phyloP scores from a whole-genome alignment of 2,797 vertebrate genomes.

The Pempheris klunzingeri region DNA sequence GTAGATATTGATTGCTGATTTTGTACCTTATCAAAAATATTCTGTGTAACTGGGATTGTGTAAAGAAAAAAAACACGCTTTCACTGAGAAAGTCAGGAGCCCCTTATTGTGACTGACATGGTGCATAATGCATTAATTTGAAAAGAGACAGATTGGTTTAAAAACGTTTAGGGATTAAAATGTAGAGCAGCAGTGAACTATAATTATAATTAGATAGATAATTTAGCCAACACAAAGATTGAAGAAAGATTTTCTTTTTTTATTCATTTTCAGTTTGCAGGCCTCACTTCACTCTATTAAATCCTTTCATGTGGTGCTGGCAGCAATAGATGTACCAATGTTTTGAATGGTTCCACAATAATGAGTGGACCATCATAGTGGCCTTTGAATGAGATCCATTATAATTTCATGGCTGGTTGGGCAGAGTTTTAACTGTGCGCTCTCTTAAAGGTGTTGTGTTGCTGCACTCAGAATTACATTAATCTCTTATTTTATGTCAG shows the following conservation, averaged over 20 bases:
- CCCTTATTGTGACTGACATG: slow-evolving; percentile 8
- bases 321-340: slow-evolving; percentile 58
- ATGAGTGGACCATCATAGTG: slow-evolving; percentile 63
- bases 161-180: slow-evolving; percentile 19
- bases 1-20: not conserved
- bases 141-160: slow-evolving; percentile 19
- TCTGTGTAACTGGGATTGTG: not conserved
- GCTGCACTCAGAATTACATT: slow-evolving; percentile 73
- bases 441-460: slow-evolving; percentile 71
- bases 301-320: slow-evolving; percentile 61
- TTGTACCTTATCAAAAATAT: not conserved
- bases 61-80: not conserved
- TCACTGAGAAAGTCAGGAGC: not conserved
- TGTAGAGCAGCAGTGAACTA: slow-evolving; percentile 5
- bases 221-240: slow-evolving; percentile 20
- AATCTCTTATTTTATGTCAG: slow-evolving; percentile 43
- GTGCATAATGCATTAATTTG: slow-evolving; percentile 22
- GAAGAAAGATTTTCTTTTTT: slow-evolving; percentile 24
- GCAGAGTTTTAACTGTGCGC: slow-evolving; percentile 58
- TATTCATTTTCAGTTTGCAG: slow-evolving; percentile 47
- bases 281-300: slow-evolving; percentile 64
- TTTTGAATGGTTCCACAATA: slow-evolving; percentile 65
- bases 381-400: slow-evolving; percentile 78
- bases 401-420: slow-evolving; percentile 82
- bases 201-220: slow-evolving; percentile 41